Evolutionary conservation across 2,797 vertebrate genomes (phyloP).

Genomic region (Aratinga solstitialis): DNA sequence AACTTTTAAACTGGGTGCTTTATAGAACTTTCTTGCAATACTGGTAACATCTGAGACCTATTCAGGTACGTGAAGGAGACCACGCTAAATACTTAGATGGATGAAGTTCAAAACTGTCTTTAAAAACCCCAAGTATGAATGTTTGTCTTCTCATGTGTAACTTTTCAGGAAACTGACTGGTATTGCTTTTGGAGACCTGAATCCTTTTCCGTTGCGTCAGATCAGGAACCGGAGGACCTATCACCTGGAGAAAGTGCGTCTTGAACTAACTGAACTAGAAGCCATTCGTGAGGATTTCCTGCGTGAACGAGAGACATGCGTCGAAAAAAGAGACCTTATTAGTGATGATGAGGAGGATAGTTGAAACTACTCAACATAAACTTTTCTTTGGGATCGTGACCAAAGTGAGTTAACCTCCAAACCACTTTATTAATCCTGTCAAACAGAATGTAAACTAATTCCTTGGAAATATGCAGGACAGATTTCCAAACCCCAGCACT

Average conservation of each 20-base stretch:
- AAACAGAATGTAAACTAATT: slow-evolving; percentile 10
- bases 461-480: slow-evolving; percentile 67
- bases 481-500: slow-evolving; percentile 54
- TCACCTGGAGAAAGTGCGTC: slow-evolving; percentile 96
- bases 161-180: slow-evolving; percentile 87
- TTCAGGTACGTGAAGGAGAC: not conserved
- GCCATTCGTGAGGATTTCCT: slow-evolving; percentile 95
- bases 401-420: slow-evolving; percentile 32
- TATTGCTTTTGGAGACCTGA: slow-evolving; percentile 95
- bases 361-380: slow-evolving; percentile 44
- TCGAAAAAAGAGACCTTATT: slow-evolving; percentile 87
- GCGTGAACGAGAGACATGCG: slow-evolving; percentile 86
- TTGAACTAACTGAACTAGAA: slow-evolving; percentile 94
- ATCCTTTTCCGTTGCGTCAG: slow-evolving; percentile 94
- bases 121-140: not conserved
- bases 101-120: not conserved
- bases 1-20: not conserved
- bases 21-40: not conserved
- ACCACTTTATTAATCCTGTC: not conserved
- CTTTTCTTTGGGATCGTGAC: not conserved
- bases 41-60: not conserved
- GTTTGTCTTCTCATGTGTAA: not conserved
- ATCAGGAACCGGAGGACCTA: slow-evolving; percentile 92
- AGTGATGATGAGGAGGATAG: slow-evolving; percentile 96
- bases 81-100: accelerated